Evolutionary conservation across 2,797 vertebrate genomes (phyloP), one percentile per base, ranked within the genome.

Genomic region (Xyrichtys novacula): DNA sequence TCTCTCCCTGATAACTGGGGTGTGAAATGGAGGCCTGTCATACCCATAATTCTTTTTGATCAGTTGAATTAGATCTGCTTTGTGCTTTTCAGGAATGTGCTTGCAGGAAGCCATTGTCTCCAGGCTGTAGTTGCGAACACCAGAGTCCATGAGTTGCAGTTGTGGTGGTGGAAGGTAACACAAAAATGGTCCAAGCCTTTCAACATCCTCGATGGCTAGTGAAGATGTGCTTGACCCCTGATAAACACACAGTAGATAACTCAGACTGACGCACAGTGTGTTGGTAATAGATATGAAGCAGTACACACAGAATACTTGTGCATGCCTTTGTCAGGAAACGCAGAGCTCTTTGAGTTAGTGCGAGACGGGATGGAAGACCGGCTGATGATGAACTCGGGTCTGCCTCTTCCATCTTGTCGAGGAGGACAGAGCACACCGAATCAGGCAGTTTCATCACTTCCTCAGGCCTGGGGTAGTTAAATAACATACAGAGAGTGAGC

Each of bases 31-130:
- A 15, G 52, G 38, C 7, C 2, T 17, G 8, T 43, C 71, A 34
- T 88, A 95, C 94, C 93, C 91, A 61, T 87, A 92, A 0, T 50
- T 85, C 32, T 88, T 4, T 0, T 16, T 70, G 60, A 94, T 29
- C 53, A 94, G 81, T 12, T 65, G 40, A n/a, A 86, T 77, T 3
- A 94, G 73, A 5, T 59, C 58, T 7, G 25, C 63, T 44, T 43
- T 70, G 85, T 90, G 36, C 14, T 1, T n/a, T 6, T 1, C 54
- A 16, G 89, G 91, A 65, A 93, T 85, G 40, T 80, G n/a, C 5
- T 52, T n/a, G 55, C 93, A 94, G 54, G 71, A 74, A 3, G 85
- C 85, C 76, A 94, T 71, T 9, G 55, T 44, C 65, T 53, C 22
- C 23, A 95, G 84, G 43, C 64, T 86, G 68, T 65, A 32, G 3